Percentiles rank a stretch among this genome's conserved stretches.
Conservation (phyloP, 2,797 vertebrate genomes). For the Poeciliopsis presidionis region DNA sequence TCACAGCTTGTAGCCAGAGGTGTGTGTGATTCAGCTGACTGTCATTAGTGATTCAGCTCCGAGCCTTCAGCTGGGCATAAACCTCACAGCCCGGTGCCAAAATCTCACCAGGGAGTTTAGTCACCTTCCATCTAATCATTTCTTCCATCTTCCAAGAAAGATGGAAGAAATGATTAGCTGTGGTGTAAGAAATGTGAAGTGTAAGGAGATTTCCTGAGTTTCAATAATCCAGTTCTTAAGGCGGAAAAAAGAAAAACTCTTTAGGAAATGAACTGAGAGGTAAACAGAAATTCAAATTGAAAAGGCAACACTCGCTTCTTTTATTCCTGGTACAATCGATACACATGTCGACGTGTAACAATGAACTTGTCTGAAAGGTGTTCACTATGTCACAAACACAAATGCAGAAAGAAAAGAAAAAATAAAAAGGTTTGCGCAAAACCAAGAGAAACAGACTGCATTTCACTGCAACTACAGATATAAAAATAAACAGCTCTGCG, state of each 20-base stretch:
- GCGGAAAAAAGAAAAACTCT: neutral
- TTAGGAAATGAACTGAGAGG: neutral
- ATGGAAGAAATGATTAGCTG: too few relatives aligned
- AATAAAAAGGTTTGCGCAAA: neutral
- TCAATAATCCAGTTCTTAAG: neutral
- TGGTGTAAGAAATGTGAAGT: too few relatives aligned
- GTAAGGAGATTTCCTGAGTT: neutral
- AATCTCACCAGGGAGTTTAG: neutral
- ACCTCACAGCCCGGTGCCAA: neutral
- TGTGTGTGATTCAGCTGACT: slow-evolving; percentile 19
- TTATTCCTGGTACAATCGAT: slow-evolving; percentile 68
- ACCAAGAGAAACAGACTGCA: slow-evolving; percentile 20
- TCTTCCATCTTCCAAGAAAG: neutral
- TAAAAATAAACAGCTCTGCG: slow-evolving; percentile 35
- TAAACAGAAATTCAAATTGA: slow-evolving; percentile 23
- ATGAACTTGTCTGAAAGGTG: slow-evolving; percentile 13
- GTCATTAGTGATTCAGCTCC: slow-evolving; percentile 19
- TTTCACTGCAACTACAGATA: slow-evolving; percentile 19
- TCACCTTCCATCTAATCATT: neutral
- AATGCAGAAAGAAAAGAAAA: slow-evolving; percentile 17
- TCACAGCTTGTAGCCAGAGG: neutral
- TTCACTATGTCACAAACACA: slow-evolving; percentile 37
- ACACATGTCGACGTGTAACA: slow-evolving; percentile 71
- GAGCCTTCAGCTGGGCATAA: neutral
- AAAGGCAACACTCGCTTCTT: slow-evolving; percentile 66